phyloP scores from a whole-genome alignment of 2,888 invertebrate genomes.

The Pachycephus smyrnensis region DNA sequence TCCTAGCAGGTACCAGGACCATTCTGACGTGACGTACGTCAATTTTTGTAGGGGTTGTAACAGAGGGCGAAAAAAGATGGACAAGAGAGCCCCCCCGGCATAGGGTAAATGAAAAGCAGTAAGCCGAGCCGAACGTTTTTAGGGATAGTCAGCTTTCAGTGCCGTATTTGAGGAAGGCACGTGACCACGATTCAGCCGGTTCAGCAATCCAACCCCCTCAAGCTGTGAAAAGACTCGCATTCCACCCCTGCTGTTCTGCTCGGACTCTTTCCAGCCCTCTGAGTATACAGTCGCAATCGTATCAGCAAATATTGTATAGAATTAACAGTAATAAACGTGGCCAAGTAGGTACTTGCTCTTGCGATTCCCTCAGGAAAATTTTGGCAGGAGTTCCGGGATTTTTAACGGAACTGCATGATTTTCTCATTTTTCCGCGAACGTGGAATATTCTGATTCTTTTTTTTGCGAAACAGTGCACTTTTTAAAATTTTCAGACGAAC shows the following conservation, averaged over 20 bases:
- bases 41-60: background rate
- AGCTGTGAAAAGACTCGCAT: constrained; percentile 14
- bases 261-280: background rate
- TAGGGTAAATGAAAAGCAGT: constrained; percentile 54
- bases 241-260: background rate
- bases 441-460: background rate
- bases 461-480: background rate
- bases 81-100: constrained; percentile 16
- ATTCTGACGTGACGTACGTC: background rate
- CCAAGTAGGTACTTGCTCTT: background rate
- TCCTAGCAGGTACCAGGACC: background rate
- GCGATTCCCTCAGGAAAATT: background rate
- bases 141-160: constrained; percentile 28
- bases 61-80: background rate
- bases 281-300: constrained; percentile 33
- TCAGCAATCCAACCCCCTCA: background rate
- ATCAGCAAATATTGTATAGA: constrained; percentile 41
- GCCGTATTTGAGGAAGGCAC: constrained; percentile 51
- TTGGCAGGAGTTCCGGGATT: background rate
- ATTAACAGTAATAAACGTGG: constrained; percentile 44
- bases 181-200: constrained; percentile 38
- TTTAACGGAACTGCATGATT: too few relatives aligned
- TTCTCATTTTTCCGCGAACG: background rate
- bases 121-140: constrained; percentile 47
- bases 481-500: background rate